These are phyloP conservation scores for Cyrtonyx montezumae DNA, from an alignment of 2,113 vertebrate genomes.

Conservation along the genomic window DNA sequence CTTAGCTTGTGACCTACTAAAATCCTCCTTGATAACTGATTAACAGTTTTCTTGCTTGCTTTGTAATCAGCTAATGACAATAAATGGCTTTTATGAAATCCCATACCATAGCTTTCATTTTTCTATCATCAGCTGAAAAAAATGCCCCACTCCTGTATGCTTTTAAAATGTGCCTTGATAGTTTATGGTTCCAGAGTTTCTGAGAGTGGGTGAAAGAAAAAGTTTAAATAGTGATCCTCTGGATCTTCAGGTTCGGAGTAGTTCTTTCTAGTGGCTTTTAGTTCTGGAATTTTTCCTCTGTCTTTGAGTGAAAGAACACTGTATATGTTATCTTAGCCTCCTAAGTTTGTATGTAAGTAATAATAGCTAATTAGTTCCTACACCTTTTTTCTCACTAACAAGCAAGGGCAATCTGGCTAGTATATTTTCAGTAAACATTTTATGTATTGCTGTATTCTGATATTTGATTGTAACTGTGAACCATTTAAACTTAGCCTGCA, in stretches of 20 bases:
- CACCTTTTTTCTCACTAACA: background rate
- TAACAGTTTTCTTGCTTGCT: conserved; percentile 33
- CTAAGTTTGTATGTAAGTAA: conserved; percentile 2
- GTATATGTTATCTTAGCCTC: background rate
- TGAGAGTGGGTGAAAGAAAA: background rate
- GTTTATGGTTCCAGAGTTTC: background rate
- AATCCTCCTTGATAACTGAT: conserved; percentile 36
- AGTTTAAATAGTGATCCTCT: background rate
- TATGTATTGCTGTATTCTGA: background rate
- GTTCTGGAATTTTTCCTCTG: background rate
- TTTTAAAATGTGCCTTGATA: background rate
- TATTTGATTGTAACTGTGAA: background rate
- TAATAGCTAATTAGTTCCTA: conserved; percentile 6
- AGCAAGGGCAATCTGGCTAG: background rate
- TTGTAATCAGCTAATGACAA: conserved; percentile 36
- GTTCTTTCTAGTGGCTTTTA: background rate
- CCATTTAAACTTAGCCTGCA: background rate
- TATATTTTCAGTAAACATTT: background rate
- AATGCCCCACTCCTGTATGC: fast-evolving
- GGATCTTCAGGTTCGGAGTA: background rate
- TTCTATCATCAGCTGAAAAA: background rate
- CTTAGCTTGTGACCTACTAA: conserved; percentile 54
- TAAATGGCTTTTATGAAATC: conserved; percentile 16
- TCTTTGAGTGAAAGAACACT: background rate
- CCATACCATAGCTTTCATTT: background rate